Conservation (phyloP, 1,140 invertebrate genomes). For the Trichogramma pretiosum region DNA sequence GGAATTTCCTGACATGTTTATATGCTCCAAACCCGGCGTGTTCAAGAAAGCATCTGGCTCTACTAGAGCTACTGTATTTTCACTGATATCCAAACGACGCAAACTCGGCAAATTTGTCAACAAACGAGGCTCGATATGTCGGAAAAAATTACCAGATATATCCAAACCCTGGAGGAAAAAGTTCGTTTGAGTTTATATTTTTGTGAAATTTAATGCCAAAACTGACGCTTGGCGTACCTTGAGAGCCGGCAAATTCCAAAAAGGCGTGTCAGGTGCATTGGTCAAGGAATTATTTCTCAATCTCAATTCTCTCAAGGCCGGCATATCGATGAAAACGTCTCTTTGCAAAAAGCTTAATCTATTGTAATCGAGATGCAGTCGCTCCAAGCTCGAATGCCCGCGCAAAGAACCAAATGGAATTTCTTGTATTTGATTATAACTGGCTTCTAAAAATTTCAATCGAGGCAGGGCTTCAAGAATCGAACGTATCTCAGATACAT, state of each 20-base stretch:
- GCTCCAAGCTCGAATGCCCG: slow-evolving; percentile 69
- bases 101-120: slow-evolving; percentile 67
- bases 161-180: slow-evolving; percentile 54
- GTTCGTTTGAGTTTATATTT: not conserved
- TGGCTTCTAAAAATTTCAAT: slow-evolving; percentile 66
- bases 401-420: slow-evolving; percentile 65
- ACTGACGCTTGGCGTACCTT: slow-evolving; percentile 45
- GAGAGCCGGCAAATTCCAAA: slow-evolving; percentile 71
- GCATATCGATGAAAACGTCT: slow-evolving; percentile 71
- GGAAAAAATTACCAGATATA: slow-evolving; percentile 67
- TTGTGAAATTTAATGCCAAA: slow-evolving; percentile 3
- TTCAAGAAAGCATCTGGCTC: slow-evolving; percentile 64
- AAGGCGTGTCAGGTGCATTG: slow-evolving; percentile 53
- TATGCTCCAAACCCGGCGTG: slow-evolving; percentile 61
- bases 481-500: slow-evolving; percentile 60
- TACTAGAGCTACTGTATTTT: slow-evolving; percentile 62
- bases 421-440: slow-evolving; percentile 63
- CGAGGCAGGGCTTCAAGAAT: slow-evolving; percentile 67
- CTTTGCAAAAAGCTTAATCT: slow-evolving; percentile 61
- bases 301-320: slow-evolving; percentile 68
- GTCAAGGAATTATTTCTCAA: slow-evolving; percentile 70
- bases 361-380: slow-evolving; percentile 73
- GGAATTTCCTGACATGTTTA: slow-evolving; percentile 70
- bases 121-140: slow-evolving; percentile 58
- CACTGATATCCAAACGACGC: slow-evolving; percentile 66